Evolutionary conservation across 2,888 invertebrate genomes (phyloP), one percentile per base, ranked within the genome.

Genomic region (Cephus pygmeus): DNA sequence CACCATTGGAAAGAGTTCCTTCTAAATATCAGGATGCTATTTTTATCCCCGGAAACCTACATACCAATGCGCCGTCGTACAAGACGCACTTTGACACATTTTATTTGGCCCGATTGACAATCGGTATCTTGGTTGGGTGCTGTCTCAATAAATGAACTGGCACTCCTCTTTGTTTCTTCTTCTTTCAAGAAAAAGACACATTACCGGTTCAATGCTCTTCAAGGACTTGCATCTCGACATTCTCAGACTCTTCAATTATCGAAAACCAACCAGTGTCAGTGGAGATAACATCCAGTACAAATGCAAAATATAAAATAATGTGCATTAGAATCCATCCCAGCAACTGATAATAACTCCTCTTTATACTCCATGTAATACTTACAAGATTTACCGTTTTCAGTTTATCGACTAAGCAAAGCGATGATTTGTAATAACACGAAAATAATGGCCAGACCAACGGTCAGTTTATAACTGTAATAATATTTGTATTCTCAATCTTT

Each of bases 21-120:
- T 87, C 85, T 85, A 87, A 89, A 90, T 89, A 90, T 90, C 88
- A 87, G 87, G 83, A 85, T 83, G 88, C 90, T 91, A 91, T 90
- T 91, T 90, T 89, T 85, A 83, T 88, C 87, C 85, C 83, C 81
- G 84, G 89, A 86, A 90, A 88, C 90, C 90, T 90, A 91, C 89
- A 90, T 90, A 90, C 89, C 87, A 81, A 86, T 82, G 84, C 78
- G 74, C 81, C 77, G 79, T 81, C 79, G 73, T 69, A 69, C 75
- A 69, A 73, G 73, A 79, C 79, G 71, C 81, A 81, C 80, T 81
- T 82, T 82, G 83, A 82, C 81, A 82, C 80, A 80, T 85, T 85
- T 87, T 80, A 83, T 81, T 84, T 80, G 82, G 82, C 78, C 81
- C 79, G 79, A 85, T 85, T 84, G 85, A 88, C 85, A 81, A 81